Base-by-base conservation (phyloP, 2,888 invertebrate genomes). In the Hermaeophaga mercurialis region DNA sequence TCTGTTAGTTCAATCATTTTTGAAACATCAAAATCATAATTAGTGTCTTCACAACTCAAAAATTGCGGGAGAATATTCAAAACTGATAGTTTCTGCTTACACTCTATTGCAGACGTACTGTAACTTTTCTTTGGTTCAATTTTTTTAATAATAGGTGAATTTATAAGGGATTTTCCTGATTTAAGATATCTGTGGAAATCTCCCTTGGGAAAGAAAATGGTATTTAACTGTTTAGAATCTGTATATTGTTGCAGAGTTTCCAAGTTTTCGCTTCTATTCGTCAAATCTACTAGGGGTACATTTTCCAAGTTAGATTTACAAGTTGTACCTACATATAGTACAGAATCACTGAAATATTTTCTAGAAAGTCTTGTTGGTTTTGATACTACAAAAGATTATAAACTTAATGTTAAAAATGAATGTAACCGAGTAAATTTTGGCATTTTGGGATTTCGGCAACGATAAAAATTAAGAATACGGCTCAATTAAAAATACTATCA, bases 31-130 rank as follows among this genome's bases (percentile, higher is more conserved):
- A 36, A 14, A 7, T 19, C 19, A 4, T 28, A 43, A 12, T 54
- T 49, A 8, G 53, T 49, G 17, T 56, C 55, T 28, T 45, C 31
- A n/a, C 18, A 18, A 12, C 19, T 45, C 18, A 66, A 43, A 34
- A 62, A 62, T 11, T 61, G 53, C 33, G 62, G 54, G 22, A 61
- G 62, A 9, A 64, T 54, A 38, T 63, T 62, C 12, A 62, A 39
- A 17, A 59, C 43, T 7, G 53, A 41, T 28, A 64, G 52, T 43
- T 62, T 64, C n/a, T 19, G n/a, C 7, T 12, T 9, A 17, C 36
- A 36, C 9, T 9, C 24, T 4, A 36, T 47, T 9, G 59, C 33
- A 9, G 59, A 54, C 8, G 63, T 54, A 9, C 45, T 36, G 12
- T 61, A 58, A 3, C 14, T 41, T 1, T 31, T 44, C 11, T 41